These are phyloP conservation scores for Rhopilema esculentum DNA, from an alignment of 30 jellyfish, hydroid and myxozoan genomes.

Conservation along the genomic window DNA sequence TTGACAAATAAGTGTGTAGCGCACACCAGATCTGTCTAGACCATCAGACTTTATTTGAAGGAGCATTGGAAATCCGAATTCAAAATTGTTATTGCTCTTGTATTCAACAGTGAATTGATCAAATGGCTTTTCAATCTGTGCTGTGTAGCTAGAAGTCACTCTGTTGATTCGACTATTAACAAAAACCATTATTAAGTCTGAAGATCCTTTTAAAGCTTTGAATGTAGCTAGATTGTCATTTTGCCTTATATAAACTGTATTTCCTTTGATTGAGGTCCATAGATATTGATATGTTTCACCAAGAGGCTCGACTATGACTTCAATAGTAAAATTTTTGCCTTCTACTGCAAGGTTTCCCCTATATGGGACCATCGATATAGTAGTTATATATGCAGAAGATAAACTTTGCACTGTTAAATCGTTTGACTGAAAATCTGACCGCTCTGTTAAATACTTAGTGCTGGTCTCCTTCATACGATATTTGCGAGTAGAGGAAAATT, in stretches of 20 bases:
- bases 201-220: not conserved
- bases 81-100: not conserved
- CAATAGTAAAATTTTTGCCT: not conserved
- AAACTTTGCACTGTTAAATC: not conserved
- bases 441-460: too few species aligned
- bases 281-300: not conserved
- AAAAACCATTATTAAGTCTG: not conserved
- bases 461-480: not conserved
- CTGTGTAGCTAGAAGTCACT: not conserved
- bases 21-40: not conserved
- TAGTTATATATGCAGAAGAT: not conserved
- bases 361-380: not conserved
- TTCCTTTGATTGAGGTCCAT: not conserved
- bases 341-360: not conserved
- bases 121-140: not conserved
- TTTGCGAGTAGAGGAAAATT: not conserved
- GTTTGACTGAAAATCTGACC: not conserved
- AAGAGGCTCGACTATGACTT: not conserved
- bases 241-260: not conserved
- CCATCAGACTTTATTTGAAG: not conserved
- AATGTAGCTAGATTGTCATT: not conserved
- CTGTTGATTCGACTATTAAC: not conserved
- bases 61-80: not conserved
- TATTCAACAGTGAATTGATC: not conserved
- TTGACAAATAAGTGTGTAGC: not conserved